phyloP scores from a whole-genome alignment of 2,113 vertebrate genomes.

The Halcyon malimbica region DNA sequence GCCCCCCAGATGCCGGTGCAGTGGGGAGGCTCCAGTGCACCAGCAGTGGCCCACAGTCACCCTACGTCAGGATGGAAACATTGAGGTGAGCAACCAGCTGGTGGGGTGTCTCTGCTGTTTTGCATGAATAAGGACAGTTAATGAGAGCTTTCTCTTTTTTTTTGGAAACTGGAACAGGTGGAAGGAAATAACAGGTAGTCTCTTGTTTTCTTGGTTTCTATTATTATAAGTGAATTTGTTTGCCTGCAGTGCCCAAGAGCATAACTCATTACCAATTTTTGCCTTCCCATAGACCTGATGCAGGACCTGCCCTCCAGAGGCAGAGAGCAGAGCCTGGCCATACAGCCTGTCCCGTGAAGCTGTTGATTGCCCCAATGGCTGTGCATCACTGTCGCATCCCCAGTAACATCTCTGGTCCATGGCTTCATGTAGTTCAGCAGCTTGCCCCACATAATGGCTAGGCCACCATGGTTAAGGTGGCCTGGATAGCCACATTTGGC shows the following conservation, averaged over 20 bases:
- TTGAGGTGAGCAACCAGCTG: not conserved
- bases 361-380: accelerated
- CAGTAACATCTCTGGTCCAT: not conserved
- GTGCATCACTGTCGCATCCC: not conserved
- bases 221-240: not conserved
- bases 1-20: not conserved
- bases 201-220: not conserved
- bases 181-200: not conserved
- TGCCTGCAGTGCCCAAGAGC: not conserved
- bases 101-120: not conserved
- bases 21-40: not conserved
- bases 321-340: not conserved
- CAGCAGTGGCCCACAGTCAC: not conserved
- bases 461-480: not conserved
- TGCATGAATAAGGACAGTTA: not conserved
- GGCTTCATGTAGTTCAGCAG: not conserved
- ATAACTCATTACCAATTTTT: not conserved
- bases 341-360: not conserved
- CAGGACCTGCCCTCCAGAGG: not conserved
- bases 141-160: not conserved
- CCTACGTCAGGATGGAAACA: accelerated
- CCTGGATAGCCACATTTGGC: accelerated
- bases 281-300: not conserved
- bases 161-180: not conserved
- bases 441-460: not conserved